Evolutionary conservation across 2,888 invertebrate genomes (phyloP).

Genomic region (Chrysotoxum bicinctum): DNA sequence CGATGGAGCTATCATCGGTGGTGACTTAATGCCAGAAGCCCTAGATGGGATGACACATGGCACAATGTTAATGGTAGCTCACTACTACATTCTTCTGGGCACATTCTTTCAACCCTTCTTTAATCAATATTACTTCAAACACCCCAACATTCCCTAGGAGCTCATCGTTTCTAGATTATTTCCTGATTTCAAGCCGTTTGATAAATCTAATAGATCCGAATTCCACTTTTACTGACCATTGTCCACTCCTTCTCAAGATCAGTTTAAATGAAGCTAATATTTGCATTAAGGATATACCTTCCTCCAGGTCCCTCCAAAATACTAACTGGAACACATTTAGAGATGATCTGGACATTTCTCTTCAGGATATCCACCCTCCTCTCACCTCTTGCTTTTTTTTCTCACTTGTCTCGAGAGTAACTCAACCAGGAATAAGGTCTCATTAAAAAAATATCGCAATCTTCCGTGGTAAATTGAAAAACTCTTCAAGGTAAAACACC

Average conservation of each 20-base stretch:
- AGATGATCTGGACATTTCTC: not conserved
- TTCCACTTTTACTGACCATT: too few species aligned
- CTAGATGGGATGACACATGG: not conserved
- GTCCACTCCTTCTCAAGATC: not conserved
- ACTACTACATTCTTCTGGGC: not conserved
- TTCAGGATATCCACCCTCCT: not conserved
- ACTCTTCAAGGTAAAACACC: not conserved
- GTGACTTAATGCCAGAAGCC: not conserved
- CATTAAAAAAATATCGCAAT: not conserved
- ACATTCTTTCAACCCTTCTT: not conserved
- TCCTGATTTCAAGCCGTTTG: not conserved
- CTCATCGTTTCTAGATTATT: not conserved
- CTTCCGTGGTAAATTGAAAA: not conserved
- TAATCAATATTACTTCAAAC: not conserved
- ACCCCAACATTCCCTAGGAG: not conserved
- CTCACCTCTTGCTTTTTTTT: not conserved
- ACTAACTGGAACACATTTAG: not conserved
- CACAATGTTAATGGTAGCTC: not conserved
- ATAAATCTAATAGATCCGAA: not conserved
- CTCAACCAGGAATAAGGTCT: too few species aligned
- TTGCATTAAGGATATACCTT: not conserved
- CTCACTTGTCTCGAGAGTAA: not conserved
- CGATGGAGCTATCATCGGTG: not conserved
- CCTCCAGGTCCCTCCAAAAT: not conserved
- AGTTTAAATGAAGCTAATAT: not conserved